Evolutionary conservation across 2,888 invertebrate genomes (phyloP).

Genomic region (Drosophila anceps): DNA sequence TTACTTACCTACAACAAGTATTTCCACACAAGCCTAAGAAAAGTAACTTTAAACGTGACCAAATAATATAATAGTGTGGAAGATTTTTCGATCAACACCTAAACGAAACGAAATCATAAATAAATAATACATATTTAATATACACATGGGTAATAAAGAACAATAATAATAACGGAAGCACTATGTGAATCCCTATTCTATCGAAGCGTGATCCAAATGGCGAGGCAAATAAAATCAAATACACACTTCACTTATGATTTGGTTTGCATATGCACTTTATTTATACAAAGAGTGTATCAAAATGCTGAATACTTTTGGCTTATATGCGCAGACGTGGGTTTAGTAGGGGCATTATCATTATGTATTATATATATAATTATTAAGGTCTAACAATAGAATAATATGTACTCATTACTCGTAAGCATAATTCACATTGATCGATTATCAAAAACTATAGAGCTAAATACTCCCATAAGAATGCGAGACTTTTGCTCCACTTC

Average conservation of each 20-base stretch:
- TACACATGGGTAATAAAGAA: constrained; percentile 47
- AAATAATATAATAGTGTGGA: constrained; percentile 79
- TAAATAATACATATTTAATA: constrained; percentile 66
- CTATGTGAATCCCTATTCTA: constrained; percentile 11
- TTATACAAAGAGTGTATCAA: constrained; percentile 65
- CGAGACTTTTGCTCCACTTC: not conserved
- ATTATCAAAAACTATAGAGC: constrained; percentile 39
- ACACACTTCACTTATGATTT: constrained; percentile 3
- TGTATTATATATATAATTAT: constrained; percentile 25
- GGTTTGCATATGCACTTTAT: constrained; percentile 70
- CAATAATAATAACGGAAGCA: constrained; percentile 39
- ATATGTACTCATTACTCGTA: constrained; percentile 41
- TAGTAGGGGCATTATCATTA: constrained; percentile 25
- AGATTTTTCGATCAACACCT: constrained; percentile 59
- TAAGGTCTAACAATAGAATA: constrained; percentile 68
- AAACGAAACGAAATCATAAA: constrained; percentile 31
- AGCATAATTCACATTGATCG: constrained; percentile 44
- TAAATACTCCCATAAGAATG: constrained; percentile 46
- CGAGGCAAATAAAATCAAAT: not conserved
- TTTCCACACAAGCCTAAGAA: constrained; percentile 75
- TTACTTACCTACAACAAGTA: constrained; percentile 77
- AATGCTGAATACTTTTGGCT: constrained; percentile 59
- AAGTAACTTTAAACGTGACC: constrained; percentile 77
- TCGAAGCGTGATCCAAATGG: not conserved
- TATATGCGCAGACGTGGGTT: constrained; percentile 28